Conservation (phyloP, 2,797 vertebrate species). For the Cottoperca gobio region DNA sequence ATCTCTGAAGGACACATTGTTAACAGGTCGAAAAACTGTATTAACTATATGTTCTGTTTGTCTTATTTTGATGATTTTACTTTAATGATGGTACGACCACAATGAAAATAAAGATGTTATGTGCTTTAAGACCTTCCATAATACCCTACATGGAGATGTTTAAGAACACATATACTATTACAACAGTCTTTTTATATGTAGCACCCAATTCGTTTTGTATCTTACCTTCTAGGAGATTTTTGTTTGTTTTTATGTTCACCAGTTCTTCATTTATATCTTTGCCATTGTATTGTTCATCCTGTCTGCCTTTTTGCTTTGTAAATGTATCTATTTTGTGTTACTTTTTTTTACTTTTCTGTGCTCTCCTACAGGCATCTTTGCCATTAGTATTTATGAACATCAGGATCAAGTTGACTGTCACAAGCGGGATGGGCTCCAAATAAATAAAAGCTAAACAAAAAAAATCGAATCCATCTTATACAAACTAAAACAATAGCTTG, state of each 20-base stretch:
- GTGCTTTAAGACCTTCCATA: neutral
- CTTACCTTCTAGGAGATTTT: neutral
- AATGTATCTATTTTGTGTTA: neutral
- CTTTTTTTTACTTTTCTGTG: neutral
- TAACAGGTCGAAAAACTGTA: neutral
- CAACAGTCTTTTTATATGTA: neutral
- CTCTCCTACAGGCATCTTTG: conserved; percentile 4
- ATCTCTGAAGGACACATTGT: neutral
- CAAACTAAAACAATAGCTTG: neutral
- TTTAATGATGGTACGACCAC: neutral
- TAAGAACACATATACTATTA: neutral
- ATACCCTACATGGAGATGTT: neutral
- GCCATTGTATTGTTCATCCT: no score
- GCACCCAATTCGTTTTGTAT: neutral
- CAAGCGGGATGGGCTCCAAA: neutral
- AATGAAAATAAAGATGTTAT: neutral
- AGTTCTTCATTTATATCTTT: neutral
- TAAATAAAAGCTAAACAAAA: neutral
- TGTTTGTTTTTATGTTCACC: neutral
- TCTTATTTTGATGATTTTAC: neutral
- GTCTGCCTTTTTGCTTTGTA: neutral
- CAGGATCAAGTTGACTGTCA: neutral
- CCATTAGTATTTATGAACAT: neutral
- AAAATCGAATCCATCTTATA: neutral
- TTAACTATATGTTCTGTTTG: neutral